Evolutionary conservation across 2,113 vertebrate genomes (phyloP).

Genomic region (Mirounga angustirostris): DNA sequence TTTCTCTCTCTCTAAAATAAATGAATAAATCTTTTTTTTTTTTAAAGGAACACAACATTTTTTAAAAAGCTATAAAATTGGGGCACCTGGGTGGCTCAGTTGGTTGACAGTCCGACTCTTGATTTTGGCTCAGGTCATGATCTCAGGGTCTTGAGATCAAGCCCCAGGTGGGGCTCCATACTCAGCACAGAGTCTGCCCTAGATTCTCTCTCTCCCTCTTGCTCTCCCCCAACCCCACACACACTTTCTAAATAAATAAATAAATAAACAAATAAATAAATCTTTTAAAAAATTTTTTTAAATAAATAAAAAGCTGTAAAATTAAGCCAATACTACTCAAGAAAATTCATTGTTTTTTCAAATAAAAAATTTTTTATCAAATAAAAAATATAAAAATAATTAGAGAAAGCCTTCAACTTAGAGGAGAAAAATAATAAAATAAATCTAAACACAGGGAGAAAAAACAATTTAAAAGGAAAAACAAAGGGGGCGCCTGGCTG

Average conservation of each 20-base stretch:
- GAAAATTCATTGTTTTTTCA: not conserved
- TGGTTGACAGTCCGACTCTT: not conserved
- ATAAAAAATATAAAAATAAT: slow-evolving; percentile 42
- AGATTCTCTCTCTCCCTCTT: not conserved
- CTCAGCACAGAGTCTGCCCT: not conserved
- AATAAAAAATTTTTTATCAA: slow-evolving; percentile 2
- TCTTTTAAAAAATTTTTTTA: not conserved
- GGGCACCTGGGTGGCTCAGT: not conserved
- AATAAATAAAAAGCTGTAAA: not conserved
- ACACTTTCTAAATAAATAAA: not conserved
- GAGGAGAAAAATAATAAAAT: not conserved
- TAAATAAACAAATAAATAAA: not conserved
- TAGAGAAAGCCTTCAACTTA: not conserved
- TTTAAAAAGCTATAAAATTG: not conserved
- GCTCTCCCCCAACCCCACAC: not conserved
- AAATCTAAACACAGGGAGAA: not conserved
- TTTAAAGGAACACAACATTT: not conserved
- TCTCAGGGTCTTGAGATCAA: not conserved
- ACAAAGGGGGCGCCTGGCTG: not conserved
- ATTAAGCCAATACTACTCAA: slow-evolving; percentile 22
- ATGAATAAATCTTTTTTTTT: not conserved
- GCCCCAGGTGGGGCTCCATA: not conserved
- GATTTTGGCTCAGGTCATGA: not conserved
- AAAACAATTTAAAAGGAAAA: not conserved
- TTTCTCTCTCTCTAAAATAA: not conserved